Percentiles rank a stretch among this genome's conserved stretches.
Evolutionary conservation across 2,888 invertebrate species (phyloP).

Genomic region (Synergus umbraculus): DNA sequence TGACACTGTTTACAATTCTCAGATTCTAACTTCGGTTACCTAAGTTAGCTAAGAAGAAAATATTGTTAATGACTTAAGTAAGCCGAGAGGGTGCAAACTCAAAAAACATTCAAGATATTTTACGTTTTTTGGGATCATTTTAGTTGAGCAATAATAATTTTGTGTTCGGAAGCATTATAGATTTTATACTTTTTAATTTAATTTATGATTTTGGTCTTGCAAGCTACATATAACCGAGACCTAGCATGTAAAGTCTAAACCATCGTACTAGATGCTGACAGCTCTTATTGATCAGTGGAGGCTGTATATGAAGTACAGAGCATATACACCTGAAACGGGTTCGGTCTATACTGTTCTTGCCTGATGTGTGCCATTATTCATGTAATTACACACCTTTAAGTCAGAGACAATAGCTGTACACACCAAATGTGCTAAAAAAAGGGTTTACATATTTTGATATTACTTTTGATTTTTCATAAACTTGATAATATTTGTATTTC

Average conservation of each 20-base stretch:
- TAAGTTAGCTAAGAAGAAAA: background rate
- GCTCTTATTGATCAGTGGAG: background rate
- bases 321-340: background rate
- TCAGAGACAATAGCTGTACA: background rate
- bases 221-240: too few relatives aligned
- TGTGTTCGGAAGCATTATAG: too few relatives aligned
- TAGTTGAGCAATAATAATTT: background rate
- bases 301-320: background rate
- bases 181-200: too few relatives aligned
- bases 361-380: background rate
- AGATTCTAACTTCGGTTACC: background rate
- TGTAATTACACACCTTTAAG: background rate
- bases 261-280: too few relatives aligned
- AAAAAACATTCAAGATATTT: fast-evolving
- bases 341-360: too few relatives aligned
- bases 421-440: background rate
- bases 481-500: too few relatives aligned
- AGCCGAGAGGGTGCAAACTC: background rate
- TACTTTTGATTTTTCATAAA: background rate
- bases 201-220: too few relatives aligned
- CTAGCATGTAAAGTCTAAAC: too few relatives aligned
- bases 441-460: background rate
- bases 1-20: background rate
- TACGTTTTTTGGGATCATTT: background rate
- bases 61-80: background rate